phyloP scores from a whole-genome alignment of 2,797 vertebrate species.

The Simalia tracyae region DNA sequence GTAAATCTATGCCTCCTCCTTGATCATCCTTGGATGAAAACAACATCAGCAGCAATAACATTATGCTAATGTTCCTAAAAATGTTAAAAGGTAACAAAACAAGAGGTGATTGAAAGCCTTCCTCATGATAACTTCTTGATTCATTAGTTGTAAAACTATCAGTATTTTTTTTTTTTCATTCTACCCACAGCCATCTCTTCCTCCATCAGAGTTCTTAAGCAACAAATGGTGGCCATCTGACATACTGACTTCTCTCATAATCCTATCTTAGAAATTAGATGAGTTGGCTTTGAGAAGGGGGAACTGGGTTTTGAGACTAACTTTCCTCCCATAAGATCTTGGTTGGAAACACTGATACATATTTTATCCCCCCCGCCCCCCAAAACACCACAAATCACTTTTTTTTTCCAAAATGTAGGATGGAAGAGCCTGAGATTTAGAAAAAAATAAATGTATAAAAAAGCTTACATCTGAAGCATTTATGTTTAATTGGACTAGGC shows the following conservation, averaged over 20 bases:
- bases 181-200: neutral
- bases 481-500: neutral
- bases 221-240: neutral
- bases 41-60: neutral
- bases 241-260: neutral
- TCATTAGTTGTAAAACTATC: neutral
- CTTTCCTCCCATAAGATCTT: neutral
- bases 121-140: neutral
- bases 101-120: neutral
- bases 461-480: neutral
- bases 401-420: neutral
- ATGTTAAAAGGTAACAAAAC: neutral
- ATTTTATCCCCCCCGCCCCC: neutral
- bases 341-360: neutral
- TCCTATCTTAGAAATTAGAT: neutral
- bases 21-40: neutral
- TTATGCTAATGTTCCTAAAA: neutral
- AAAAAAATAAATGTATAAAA: neutral
- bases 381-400: neutral
- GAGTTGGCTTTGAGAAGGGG: neutral
- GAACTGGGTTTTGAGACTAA: neutral
- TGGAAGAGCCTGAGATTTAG: neutral
- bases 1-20: neutral
- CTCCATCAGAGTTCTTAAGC: neutral
- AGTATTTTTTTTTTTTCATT: no score